These are phyloP conservation scores for Ruditapes philippinarum DNA, from an alignment of 1,140 invertebrate species.

Conservation along the genomic window DNA sequence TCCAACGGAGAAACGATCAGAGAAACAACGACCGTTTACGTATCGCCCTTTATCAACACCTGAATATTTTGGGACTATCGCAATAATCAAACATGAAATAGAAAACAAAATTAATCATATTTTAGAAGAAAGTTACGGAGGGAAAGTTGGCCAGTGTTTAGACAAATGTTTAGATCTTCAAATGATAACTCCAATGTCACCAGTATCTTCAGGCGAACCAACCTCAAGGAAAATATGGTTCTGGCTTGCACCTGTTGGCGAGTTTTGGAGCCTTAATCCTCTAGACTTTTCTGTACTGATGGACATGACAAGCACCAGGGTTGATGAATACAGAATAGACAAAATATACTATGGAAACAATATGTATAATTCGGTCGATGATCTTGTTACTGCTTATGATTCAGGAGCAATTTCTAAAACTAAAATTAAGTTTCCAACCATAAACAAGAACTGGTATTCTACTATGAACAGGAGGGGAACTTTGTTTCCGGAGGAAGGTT, in stretches of 20 bases:
- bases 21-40: conserved; percentile 43
- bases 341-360: conserved; percentile 71
- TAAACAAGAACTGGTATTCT: conserved; percentile 62
- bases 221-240: conserved; percentile 73
- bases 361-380: conserved; percentile 68
- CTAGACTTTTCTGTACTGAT: conserved; percentile 72
- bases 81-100: not conserved
- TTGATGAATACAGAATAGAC: conserved; percentile 58
- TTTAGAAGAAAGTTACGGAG: conserved; percentile 76
- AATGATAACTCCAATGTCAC: conserved; percentile 67
- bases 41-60: conserved; percentile 65
- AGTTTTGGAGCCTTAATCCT: conserved; percentile 67
- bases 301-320: conserved; percentile 63
- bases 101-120: conserved; percentile 56
- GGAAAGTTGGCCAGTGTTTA: conserved; percentile 70
- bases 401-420: conserved; percentile 69
- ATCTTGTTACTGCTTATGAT: conserved; percentile 67
- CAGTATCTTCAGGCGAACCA: conserved; percentile 53
- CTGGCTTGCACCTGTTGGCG: conserved; percentile 56
- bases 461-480: conserved; percentile 57
- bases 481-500: conserved; percentile 26
- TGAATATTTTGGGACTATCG: conserved; percentile 24
- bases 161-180: conserved; percentile 71
- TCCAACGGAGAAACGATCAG: conserved; percentile 54
- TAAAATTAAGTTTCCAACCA: conserved; percentile 58